Conservation (phyloP, 2,888 invertebrate species). For the Cerceris ruficornis region DNA sequence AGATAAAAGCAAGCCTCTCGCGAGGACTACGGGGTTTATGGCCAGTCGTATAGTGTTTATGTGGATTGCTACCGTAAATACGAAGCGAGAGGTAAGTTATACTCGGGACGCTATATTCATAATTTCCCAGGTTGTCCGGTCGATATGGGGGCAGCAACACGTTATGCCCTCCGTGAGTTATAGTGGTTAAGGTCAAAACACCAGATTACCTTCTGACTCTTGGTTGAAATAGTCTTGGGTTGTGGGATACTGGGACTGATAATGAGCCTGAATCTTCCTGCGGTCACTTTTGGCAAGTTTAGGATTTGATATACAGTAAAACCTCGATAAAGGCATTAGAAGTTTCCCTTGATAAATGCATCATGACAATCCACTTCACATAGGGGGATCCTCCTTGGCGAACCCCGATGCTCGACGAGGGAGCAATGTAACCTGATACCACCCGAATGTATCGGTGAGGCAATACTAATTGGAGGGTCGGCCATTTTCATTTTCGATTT, state of each 20-base stretch:
- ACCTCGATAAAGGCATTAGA: too few relatives aligned
- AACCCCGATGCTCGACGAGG: too few relatives aligned
- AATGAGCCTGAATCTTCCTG: too few relatives aligned
- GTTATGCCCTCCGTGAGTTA: slow-evolving; percentile 9
- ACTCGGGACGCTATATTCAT: slow-evolving; percentile 5
- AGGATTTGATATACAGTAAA: too few relatives aligned
- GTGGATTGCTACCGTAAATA: slow-evolving; percentile 20
- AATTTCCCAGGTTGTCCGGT: slow-evolving; percentile 10
- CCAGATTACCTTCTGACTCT: neutral
- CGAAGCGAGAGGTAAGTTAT: neutral
- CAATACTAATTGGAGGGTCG: too few relatives aligned
- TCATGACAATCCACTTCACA: too few relatives aligned
- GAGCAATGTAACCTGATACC: too few relatives aligned
- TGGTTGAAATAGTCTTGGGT: neutral
- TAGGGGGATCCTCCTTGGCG: too few relatives aligned
- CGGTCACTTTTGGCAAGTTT: too few relatives aligned
- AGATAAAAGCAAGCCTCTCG: neutral
- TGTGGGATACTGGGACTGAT: neutral
- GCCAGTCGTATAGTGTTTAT: slow-evolving; percentile 11
- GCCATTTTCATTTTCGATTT: too few relatives aligned
- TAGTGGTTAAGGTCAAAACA: slow-evolving; percentile 34
- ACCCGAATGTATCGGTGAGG: too few relatives aligned
- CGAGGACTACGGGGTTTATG: slow-evolving; percentile 8
- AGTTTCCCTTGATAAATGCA: too few relatives aligned
- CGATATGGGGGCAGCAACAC: slow-evolving; percentile 14